Conservation (phyloP, 2,888 invertebrate genomes). For the Leptinotarsa haldemani region DNA sequence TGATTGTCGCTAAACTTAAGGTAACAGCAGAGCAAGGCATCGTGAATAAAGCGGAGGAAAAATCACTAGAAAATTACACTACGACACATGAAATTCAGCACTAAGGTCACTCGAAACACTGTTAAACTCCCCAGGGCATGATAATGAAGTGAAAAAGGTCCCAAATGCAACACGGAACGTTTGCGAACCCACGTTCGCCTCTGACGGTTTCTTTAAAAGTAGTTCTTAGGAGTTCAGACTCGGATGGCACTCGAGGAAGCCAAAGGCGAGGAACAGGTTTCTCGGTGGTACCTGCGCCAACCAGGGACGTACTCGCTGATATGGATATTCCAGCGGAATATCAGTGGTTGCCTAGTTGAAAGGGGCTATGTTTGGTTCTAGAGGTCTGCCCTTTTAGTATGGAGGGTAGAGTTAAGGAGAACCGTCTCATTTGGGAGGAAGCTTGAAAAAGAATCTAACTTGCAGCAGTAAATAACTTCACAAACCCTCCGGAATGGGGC, state of each 20-base stretch:
- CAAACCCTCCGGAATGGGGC: too few species aligned
- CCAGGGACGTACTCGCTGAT: conserved; percentile 27
- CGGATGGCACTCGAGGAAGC: conserved; percentile 45
- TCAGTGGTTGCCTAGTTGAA: background rate
- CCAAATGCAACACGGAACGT: conserved; percentile 33
- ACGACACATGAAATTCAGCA: conserved; percentile 40
- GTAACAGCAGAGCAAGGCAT: conserved; percentile 97
- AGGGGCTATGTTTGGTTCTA: too few species aligned
- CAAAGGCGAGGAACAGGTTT: conserved; percentile 52
- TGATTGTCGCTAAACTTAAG: conserved; percentile 94
- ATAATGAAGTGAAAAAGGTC: conserved; percentile 39
- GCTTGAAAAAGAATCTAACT: too few species aligned
- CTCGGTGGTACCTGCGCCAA: conserved; percentile 49
- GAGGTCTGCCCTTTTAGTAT: too few species aligned
- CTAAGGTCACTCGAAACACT: conserved; percentile 37
- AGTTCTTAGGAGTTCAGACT: conserved; percentile 46
- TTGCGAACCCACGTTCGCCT: conserved; percentile 30
- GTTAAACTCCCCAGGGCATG: conserved; percentile 45
- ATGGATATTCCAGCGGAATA: background rate
- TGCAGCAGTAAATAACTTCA: too few species aligned
- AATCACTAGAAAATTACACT: conserved; percentile 35
- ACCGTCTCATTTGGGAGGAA: too few species aligned
- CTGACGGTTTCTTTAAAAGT: conserved; percentile 46
- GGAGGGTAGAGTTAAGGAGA: too few species aligned
- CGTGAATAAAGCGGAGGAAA: conserved; percentile 24